A percentile compares a stretch with the other conserved stretches of the same genome.
These are phyloP conservation scores for Pyrochroa serraticornis DNA, from an alignment of 2,888 invertebrate genomes.

Conservation along the genomic window DNA sequence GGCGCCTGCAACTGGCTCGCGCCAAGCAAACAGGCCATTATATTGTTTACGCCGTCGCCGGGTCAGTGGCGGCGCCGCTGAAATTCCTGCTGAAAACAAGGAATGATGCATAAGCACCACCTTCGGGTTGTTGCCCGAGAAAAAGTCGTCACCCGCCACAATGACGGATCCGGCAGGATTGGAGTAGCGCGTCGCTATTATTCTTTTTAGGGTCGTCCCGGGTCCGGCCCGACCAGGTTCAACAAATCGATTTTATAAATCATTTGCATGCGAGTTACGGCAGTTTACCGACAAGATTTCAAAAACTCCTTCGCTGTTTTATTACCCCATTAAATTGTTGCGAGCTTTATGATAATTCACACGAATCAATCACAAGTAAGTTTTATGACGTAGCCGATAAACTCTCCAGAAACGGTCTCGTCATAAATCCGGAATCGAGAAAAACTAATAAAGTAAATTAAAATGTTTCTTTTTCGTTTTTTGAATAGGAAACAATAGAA, in stretches of 20 bases:
- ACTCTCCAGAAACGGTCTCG: constrained; percentile 6
- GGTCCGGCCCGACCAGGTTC: constrained; percentile 11
- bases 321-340: constrained; percentile 26
- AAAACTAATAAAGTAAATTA: too few species aligned
- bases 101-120: too few species aligned
- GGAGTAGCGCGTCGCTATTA: too few species aligned
- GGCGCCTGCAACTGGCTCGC: constrained; percentile 3
- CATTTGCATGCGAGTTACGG: constrained; percentile 24
- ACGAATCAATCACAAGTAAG: constrained; percentile 23
- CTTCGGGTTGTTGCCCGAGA: too few species aligned
- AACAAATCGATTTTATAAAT: constrained; percentile 25
- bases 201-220: not conserved
- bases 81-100: too few species aligned
- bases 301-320: constrained; percentile 24
- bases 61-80: not conserved
- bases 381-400: constrained; percentile 17
- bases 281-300: constrained; percentile 21
- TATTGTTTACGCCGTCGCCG: constrained; percentile 9
- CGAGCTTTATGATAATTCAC: constrained; percentile 27
- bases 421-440: constrained; percentile 1
- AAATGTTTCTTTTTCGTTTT: too few species aligned
- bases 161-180: too few species aligned
- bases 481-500: too few species aligned
- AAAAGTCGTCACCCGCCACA: too few species aligned
- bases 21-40: constrained; percentile 13